Conservation (phyloP, 1,140 invertebrate genomes). For the Meloidogyne chitwoodi region DNA sequence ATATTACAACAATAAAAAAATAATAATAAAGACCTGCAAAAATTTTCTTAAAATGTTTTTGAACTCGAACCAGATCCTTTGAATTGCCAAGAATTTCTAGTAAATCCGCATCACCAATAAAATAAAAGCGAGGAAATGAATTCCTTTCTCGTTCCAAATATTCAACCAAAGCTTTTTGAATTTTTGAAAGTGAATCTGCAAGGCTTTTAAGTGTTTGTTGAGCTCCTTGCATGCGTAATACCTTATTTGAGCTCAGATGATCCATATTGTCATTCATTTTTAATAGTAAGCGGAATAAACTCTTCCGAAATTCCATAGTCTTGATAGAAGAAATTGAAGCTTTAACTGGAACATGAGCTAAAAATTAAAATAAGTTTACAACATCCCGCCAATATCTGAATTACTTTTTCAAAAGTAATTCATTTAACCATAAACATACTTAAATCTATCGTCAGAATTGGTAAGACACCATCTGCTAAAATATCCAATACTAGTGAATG, state of each 20-base stretch:
- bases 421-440: too few species aligned
- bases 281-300: background rate
- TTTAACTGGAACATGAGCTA: background rate
- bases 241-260: background rate
- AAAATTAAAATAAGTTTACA: too few species aligned
- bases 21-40: too few species aligned
- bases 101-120: too few species aligned
- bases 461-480: slow-evolving; percentile 1
- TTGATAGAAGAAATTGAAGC: background rate
- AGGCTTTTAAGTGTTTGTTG: slow-evolving; percentile 91
- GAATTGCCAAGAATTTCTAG: too few species aligned
- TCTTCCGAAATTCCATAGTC: background rate
- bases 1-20: too few species aligned
- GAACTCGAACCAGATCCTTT: too few species aligned
- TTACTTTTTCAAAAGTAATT: too few species aligned
- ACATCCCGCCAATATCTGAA: too few species aligned
- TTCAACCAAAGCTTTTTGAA: slow-evolving; percentile 97
- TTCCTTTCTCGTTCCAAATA: slow-evolving; percentile 96
- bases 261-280: background rate
- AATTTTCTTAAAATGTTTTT: too few species aligned
- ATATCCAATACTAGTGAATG: slow-evolving; percentile 7
- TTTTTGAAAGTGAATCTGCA: slow-evolving; percentile 95
- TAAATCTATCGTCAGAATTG: background rate
- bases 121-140: too few species aligned
- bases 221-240: slow-evolving; percentile 89